phyloP scores from a whole-genome alignment of 2,888 invertebrate genomes.

The Uloborus plumipes region DNA sequence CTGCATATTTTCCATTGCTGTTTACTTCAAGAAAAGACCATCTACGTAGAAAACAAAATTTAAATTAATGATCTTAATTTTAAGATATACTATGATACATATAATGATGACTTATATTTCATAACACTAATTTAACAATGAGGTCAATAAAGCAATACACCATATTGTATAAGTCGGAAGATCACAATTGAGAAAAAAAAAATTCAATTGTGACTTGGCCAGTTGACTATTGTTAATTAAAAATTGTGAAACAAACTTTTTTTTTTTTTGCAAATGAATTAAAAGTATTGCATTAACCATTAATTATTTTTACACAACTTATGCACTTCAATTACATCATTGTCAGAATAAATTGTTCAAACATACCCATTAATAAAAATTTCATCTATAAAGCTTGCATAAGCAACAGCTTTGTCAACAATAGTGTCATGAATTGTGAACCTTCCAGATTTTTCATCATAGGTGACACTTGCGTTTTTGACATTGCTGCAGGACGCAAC shows the following conservation, averaged over 20 bases:
- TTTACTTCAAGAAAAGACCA: constrained; percentile 59
- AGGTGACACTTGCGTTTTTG: constrained; percentile 57
- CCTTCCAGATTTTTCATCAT: constrained; percentile 21
- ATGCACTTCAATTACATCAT: too few relatives aligned
- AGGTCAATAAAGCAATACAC: background rate
- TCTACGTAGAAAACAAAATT: constrained; percentile 35
- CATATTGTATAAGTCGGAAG: too few relatives aligned
- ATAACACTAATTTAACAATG: background rate
- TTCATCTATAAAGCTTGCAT: constrained; percentile 51
- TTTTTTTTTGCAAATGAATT: too few relatives aligned
- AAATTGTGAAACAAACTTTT: too few relatives aligned
- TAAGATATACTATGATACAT: background rate
- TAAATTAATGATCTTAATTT: background rate
- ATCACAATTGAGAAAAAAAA: too few relatives aligned
- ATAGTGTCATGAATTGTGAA: constrained; percentile 36
- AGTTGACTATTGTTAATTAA: too few relatives aligned
- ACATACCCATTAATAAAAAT: constrained; percentile 54
- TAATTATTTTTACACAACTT: too few relatives aligned
- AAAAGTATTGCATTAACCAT: too few relatives aligned
- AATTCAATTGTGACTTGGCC: too few relatives aligned
- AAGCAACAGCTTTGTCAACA: constrained; percentile 47
- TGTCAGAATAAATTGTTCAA: background rate
- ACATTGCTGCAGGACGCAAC: background rate
- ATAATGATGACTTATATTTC: too few relatives aligned
- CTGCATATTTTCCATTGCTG: constrained; percentile 75